Base-by-base conservation (phyloP, 2,113 vertebrate genomes). In the Pandion haliaetus region DNA sequence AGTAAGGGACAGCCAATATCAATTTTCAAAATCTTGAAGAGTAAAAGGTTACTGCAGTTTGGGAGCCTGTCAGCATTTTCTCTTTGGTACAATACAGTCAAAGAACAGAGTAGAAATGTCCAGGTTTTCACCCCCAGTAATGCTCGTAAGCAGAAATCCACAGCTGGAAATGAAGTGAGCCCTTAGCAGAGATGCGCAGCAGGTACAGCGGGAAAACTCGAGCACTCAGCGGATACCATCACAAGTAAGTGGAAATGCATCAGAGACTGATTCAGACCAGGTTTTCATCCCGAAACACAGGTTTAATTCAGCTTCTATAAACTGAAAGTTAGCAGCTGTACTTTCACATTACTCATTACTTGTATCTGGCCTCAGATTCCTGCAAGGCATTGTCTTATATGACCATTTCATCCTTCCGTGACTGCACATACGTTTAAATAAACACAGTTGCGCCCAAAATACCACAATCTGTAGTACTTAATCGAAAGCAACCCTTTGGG, bases 241-340 rank as follows among this genome's bases (percentile, higher is more conserved):
- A 96, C 93, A 87, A 95, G 83, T 83, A 95, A 97, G 90, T 88
- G 73, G 94, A 95, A 97, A 96, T 44, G 78, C 96, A 96, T 86
- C 80, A 85, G 87, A 94, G 88, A 52, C 92, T 24, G 15, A 89
- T 89, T 94, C 93, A 72, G 83, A 95, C 67, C 96, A 93, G 84
- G 73, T 95, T 77, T 94, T 96, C 76, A 80, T 70, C 91, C 93
- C 76, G 82, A 86, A 95, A 94, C 95, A 95, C 87, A 84, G 97
- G 94, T 77, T 96, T 52, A 97, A 97, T 91, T 91, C 97, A 97
- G 94, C 77, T 87, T 93, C 73, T 85, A 62, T 5, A 45, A 87
- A 88, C 69, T 67, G 70, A 24, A 71, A 94, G 78, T 81, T 45
- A 92, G 92, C 95, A 95, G 93, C 95, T 86, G 69, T 29, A 23